These are phyloP conservation scores for Nymphalis c-album DNA, from an alignment of 2,888 invertebrate genomes.

Conservation along the genomic window DNA sequence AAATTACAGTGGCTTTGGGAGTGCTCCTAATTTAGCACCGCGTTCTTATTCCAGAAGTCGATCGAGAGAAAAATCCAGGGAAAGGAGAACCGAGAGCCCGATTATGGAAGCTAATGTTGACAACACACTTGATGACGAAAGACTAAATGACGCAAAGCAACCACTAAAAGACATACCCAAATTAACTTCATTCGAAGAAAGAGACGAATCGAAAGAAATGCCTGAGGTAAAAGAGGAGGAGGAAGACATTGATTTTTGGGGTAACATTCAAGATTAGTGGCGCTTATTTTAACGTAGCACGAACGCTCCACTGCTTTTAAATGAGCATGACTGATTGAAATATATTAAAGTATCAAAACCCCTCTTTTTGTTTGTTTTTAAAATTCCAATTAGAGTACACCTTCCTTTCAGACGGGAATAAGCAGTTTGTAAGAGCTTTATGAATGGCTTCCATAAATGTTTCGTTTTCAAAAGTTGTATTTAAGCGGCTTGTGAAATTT, in stretches of 20 bases:
- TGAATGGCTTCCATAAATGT: slow-evolving; percentile 58
- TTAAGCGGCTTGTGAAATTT: not conserved
- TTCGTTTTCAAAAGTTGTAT: not conserved
- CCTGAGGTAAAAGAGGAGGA: slow-evolving; percentile 67
- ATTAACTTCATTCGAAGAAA: slow-evolving; percentile 73
- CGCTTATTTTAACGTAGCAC: slow-evolving; percentile 60
- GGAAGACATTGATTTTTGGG: slow-evolving; percentile 75
- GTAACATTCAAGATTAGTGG: slow-evolving; percentile 69
- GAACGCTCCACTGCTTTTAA: slow-evolving; percentile 57
- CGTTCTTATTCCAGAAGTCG: slow-evolving; percentile 81
- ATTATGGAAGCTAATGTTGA: slow-evolving; percentile 57
- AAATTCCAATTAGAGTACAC: slow-evolving; percentile 50
- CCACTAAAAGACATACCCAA: slow-evolving; percentile 54
- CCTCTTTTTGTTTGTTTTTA: slow-evolving; percentile 66
- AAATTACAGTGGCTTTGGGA: slow-evolving; percentile 57
- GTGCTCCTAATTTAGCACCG: slow-evolving; percentile 76
- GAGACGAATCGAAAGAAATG: slow-evolving; percentile 56
- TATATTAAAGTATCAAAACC: slow-evolving; percentile 65
- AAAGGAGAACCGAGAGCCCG: slow-evolving; percentile 60
- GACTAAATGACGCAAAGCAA: slow-evolving; percentile 47
- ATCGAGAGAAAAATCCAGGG: slow-evolving; percentile 68
- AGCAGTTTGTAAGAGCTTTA: slow-evolving; percentile 47
- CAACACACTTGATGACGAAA: slow-evolving; percentile 52
- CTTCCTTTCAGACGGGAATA: slow-evolving; percentile 57
- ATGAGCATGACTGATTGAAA: slow-evolving; percentile 73